Evolutionary conservation across 2,113 vertebrate genomes (phyloP), one percentile per base, ranked within the genome.

Genomic region (Neotragus pygmaeus): DNA sequence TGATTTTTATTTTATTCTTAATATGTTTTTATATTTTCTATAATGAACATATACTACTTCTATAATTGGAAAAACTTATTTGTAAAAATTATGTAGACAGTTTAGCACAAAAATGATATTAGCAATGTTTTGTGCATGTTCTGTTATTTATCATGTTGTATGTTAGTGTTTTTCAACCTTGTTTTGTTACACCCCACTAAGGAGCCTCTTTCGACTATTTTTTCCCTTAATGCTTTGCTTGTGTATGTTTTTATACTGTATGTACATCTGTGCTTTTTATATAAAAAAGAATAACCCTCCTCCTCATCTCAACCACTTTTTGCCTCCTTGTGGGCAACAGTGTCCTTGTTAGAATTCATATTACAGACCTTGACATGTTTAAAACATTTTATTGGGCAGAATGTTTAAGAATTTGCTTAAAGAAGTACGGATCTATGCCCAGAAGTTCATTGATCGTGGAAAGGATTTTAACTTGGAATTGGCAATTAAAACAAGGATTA

Each of bases 331-430:
- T 91, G 80, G 62, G 36, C 36, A 49, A 0, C 47, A 17, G 49
- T 95, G 10, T 43, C 6, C 15, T 6, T 81, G 6, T 60, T 91
- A 57, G 21, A 81, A 90, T 92, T 45, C 39, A 36, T 80, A 27
- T 45, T 77, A 3, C 53, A 60, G 83, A 90, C n/a, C 8, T 84
- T 91, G 60, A 39, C 6, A 9, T 92, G 13, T 95, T 78, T 92
- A 96, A 95, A 93, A 84, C 30, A 33, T 97, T 97, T 96, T 97
- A 57, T 97, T 97, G 78, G 81, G 81, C 98, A 99, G 99, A 45
- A 99, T 99, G 99, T 99, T 99, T 97, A 99, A 99, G 98, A 99
- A 99, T 98, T 99, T 99, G 97, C 98, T 99, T 97, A 99, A 99
- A 98, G 99, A 99, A 98, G 99, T 99, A 91, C 98, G 99, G 83